Evolutionary conservation across 2,888 invertebrate genomes (phyloP).

Genomic region (Athalia cordata): DNA sequence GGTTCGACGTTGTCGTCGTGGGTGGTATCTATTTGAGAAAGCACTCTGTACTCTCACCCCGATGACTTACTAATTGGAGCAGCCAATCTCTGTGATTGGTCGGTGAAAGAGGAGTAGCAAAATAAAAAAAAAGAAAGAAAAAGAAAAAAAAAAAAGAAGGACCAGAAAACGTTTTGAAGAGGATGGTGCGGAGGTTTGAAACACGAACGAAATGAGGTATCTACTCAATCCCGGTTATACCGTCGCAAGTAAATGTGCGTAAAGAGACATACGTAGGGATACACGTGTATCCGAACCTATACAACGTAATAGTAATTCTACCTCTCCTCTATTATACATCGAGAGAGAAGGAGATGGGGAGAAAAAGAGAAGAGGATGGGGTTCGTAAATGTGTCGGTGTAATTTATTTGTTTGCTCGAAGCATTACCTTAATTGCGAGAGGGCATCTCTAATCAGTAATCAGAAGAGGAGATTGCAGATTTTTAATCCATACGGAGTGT

Average conservation of each 20-base stretch:
- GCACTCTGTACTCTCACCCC: constrained; percentile 23
- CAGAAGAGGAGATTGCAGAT: neutral
- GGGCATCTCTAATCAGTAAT: constrained; percentile 56
- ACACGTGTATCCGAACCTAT: no score
- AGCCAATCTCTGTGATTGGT: constrained; percentile 59
- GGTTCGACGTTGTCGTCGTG: no score
- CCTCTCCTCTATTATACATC: no score
- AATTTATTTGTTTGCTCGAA: constrained; percentile 64
- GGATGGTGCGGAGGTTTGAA: neutral
- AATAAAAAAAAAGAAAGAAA: constrained; percentile 18
- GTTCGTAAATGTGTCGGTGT: constrained; percentile 50
- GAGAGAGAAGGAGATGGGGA: no score
- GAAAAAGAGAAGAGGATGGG: neutral
- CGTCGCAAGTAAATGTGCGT: neutral
- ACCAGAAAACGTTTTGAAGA: neutral
- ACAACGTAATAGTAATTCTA: no score
- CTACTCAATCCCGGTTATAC: no score
- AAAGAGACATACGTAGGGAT: no score
- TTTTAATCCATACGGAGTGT: constrained; percentile 1
- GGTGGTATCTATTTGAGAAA: neutral
- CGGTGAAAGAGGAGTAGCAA: constrained; percentile 52
- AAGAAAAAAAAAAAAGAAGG: neutral
- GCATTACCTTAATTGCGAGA: constrained; percentile 64
- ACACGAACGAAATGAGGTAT: neutral
- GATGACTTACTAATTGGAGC: constrained; percentile 60